Conservation (phyloP, 2,888 invertebrate species). For the Drosophila differens region DNA sequence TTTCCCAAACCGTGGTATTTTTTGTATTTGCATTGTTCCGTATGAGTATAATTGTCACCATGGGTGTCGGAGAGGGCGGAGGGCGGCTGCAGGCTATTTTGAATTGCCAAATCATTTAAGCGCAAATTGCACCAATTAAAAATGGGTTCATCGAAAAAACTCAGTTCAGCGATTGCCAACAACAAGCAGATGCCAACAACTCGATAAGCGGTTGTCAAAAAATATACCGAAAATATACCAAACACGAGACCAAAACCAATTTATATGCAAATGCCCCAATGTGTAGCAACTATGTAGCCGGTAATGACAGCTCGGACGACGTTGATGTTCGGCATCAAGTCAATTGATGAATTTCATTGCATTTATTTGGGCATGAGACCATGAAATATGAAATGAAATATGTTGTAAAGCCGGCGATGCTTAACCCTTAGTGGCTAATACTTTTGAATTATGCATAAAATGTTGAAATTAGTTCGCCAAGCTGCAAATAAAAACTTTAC, state of each 20-base stretch:
- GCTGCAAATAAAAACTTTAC: constrained; percentile 61
- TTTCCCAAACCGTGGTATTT: constrained; percentile 6
- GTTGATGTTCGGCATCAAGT: constrained; percentile 51
- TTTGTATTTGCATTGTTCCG: constrained; percentile 40
- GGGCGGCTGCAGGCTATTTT: constrained; percentile 48
- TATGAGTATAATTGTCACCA: constrained; percentile 80
- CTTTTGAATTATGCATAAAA: constrained; percentile 77
- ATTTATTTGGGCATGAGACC: constrained; percentile 75
- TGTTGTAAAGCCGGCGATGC: constrained; percentile 36
- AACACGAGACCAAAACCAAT: constrained; percentile 74
- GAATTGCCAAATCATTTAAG: constrained; percentile 73
- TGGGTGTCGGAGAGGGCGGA: constrained; percentile 68
- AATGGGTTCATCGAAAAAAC: constrained; percentile 48
- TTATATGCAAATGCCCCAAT: constrained; percentile 80
- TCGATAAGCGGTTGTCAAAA: constrained; percentile 67
- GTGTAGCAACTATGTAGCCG: constrained; percentile 35
- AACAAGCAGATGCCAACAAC: constrained; percentile 68
- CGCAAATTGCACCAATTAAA: constrained; percentile 76
- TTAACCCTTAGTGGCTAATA: constrained; percentile 67
- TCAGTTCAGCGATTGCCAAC: constrained; percentile 54
- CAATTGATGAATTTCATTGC: constrained; percentile 79
- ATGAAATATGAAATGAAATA: constrained; percentile 71
- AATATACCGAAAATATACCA: constrained; percentile 41
- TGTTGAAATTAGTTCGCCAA: constrained; percentile 65
- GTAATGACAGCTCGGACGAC: constrained; percentile 36